Conservation (phyloP, 2,888 invertebrate genomes). For the Agrochola lota region DNA sequence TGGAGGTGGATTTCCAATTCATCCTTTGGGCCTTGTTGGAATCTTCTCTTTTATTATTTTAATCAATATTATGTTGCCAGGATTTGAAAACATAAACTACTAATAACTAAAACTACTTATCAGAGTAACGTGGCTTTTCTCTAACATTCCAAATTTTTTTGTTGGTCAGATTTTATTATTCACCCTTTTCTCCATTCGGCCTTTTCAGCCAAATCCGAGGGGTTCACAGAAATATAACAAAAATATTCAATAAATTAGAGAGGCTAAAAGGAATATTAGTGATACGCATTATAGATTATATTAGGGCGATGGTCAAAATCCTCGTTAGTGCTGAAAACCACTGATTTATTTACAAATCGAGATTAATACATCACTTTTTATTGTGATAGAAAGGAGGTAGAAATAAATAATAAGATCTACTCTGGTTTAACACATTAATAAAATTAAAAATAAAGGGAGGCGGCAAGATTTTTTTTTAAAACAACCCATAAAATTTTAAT, state of each 20-base stretch:
- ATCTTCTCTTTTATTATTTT: neutral
- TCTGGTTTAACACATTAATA: neutral
- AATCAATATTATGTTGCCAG: neutral
- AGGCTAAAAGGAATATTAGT: constrained; percentile 32
- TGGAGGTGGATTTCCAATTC: neutral
- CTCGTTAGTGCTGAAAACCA: neutral
- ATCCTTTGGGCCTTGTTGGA: neutral
- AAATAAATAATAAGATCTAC: neutral
- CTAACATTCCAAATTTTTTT: constrained; percentile 7
- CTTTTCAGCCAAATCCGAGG: constrained; percentile 12
- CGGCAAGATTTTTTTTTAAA: neutral
- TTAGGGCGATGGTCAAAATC: constrained; percentile 12
- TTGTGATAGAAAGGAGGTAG: neutral
- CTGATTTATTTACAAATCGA: neutral
- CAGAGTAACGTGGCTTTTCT: neutral
- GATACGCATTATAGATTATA: constrained; percentile 40
- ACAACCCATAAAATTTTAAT: neutral
- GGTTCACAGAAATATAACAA: constrained; percentile 30
- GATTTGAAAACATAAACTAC: too few species aligned
- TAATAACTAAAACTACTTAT: too few species aligned
- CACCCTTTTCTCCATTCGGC: constrained; percentile 9
- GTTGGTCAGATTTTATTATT: constrained; percentile 28
- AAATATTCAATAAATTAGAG: constrained; percentile 31
- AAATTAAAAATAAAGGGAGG: neutral
- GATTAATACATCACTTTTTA: neutral